Evolutionary conservation across 35 echinoderm and acorn worm species (phyloP).

Genomic region (Anneissia japonica): DNA sequence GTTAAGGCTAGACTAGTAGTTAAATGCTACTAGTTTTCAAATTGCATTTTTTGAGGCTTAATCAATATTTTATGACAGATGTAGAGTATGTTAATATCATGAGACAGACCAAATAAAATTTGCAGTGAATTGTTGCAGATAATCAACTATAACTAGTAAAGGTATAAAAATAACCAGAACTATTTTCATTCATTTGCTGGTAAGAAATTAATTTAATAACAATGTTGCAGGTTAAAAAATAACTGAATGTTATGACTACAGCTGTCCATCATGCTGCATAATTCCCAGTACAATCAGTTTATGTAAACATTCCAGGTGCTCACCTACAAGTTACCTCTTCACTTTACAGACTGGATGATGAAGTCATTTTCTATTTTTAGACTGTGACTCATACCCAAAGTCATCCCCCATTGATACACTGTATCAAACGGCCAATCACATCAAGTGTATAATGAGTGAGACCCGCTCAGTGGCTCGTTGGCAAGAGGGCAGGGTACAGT

Average conservation of each 20-base stretch:
- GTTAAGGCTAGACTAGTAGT: no score
- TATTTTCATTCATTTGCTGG: no score
- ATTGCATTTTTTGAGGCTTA: no score
- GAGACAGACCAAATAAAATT: no score
- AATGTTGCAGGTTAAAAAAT: no score
- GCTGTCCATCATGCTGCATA: neutral
- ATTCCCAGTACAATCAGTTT: neutral
- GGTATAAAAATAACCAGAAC: no score
- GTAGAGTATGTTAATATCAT: no score
- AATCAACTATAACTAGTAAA: no score
- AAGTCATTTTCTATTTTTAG: neutral
- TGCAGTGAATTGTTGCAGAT: no score
- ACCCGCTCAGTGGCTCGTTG: neutral
- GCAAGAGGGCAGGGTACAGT: neutral
- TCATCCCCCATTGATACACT: neutral
- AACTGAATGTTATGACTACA: neutral
- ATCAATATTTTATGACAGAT: no score
- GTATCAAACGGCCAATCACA: neutral
- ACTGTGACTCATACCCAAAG: neutral
- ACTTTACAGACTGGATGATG: neutral
- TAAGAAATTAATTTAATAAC: no score
- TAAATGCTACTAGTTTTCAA: no score
- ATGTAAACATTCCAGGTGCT: neutral
- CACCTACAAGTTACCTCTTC: neutral
- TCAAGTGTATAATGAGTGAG: neutral